Evolutionary conservation across 2,797 vertebrate species (phyloP).

Genomic region (Pantherophis alleghaniensis): DNA sequence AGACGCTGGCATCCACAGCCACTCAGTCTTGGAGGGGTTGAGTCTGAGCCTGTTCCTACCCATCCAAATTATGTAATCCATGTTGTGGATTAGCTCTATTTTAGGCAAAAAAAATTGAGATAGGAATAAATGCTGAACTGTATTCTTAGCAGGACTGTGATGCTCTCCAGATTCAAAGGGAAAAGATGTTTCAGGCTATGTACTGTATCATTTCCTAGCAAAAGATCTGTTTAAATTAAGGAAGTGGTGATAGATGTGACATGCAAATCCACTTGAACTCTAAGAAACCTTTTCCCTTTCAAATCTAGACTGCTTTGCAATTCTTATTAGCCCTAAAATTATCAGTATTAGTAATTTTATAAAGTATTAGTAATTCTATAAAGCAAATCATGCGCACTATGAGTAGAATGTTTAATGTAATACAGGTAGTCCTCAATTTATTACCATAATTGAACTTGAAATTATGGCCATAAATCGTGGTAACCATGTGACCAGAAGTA

Average conservation of each 20-base stretch:
- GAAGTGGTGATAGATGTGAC: neutral
- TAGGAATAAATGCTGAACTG: neutral
- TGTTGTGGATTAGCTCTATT: neutral
- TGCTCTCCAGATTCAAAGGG: neutral
- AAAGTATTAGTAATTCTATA: neutral
- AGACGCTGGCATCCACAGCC: too few relatives aligned
- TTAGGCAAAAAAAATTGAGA: neutral
- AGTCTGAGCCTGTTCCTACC: too few relatives aligned
- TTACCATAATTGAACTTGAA: neutral
- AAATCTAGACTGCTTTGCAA: neutral
- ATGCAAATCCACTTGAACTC: neutral
- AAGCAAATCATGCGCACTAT: neutral
- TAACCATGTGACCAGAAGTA: neutral
- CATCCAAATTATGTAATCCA: too few relatives aligned
- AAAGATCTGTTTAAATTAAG: neutral
- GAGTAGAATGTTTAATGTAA: neutral
- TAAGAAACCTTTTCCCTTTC: neutral
- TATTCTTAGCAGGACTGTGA: neutral
- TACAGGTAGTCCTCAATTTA: neutral
- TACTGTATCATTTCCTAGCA: neutral
- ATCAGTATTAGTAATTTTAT: neutral
- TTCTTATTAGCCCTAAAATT: neutral
- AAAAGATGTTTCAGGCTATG: neutral
- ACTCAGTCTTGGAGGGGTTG: too few relatives aligned
- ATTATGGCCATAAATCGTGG: neutral